Evolutionary conservation across 2,113 vertebrate species (phyloP), one percentile per base, ranked within the genome.

Genomic region (Nerophis lumbriciformis): DNA sequence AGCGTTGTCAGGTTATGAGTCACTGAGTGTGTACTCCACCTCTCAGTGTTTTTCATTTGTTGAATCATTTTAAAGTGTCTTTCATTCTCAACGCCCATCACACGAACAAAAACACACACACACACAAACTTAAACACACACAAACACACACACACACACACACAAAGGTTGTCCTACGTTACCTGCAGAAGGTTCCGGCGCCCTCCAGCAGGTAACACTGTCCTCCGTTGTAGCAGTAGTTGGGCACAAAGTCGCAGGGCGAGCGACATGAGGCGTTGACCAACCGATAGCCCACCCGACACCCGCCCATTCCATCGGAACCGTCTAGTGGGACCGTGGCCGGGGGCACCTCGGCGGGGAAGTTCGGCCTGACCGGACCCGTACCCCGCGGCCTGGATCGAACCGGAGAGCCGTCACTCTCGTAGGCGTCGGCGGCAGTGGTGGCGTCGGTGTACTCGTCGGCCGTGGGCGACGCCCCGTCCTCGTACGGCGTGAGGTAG

Each of bases 161-260:
- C 50, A 21, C 49, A 21, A 28, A 28, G 2, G 8, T 51, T 6
- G 67, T 48, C 5, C 15, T 9, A 52, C 64, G 59, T 68, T 90
- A 98, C 96, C 95, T 94, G 95, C 96, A 98, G 88, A 96, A 94
- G 68, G 93, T 92, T 3, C 94, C 95, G 38, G 87, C 78, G 59
- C 90, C 91, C 78, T 97, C 95, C 86, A 95, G 88, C 80, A 94
- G 82, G 87, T 95, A 96, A 73, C 96, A 98, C 84, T 96, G 95
- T 28, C 96, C 96, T 4, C 94, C 94, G 6, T 98, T 98, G 88
- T 94, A 91, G 85, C 96, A 98, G 86, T 94, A 96, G 86, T 92
- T 95, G 38, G 95, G 94, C 72, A 91, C 88, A 61, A 87, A 82
- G 70, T 96, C 94, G 1, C 96, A 98, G 64, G 93, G 78, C 0